Conservation (phyloP, 1,140 invertebrate species). For the Sitobion miscanthi region DNA sequence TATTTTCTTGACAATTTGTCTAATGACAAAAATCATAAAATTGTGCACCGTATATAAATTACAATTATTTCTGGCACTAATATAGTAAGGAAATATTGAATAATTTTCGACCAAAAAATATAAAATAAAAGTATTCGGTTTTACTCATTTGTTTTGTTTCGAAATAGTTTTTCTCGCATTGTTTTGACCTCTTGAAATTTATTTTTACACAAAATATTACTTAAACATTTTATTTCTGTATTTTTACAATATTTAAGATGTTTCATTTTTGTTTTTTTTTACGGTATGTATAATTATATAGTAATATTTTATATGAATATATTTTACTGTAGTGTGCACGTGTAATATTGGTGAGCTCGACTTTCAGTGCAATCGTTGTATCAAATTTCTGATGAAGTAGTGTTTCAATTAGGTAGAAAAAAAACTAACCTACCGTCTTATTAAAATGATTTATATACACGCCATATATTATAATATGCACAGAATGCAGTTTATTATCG, state of each 20-base stretch:
- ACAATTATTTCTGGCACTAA: background rate
- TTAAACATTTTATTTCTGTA: no score
- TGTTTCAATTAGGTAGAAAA: background rate
- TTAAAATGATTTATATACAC: conserved; percentile 11
- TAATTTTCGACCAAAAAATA: background rate
- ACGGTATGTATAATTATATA: background rate
- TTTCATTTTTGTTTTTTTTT: no score
- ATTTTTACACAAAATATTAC: no score
- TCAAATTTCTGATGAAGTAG: background rate
- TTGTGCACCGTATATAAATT: no score
- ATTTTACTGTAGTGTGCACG: background rate
- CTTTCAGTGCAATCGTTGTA: background rate
- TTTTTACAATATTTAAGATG: no score
- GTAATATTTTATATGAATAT: background rate
- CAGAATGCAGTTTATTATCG: background rate
- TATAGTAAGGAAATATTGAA: background rate
- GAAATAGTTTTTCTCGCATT: background rate
- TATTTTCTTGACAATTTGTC: no score
- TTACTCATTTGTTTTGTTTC: background rate
- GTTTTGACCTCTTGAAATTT: background rate
- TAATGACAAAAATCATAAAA: no score
- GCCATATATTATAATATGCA: background rate
- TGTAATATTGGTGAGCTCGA: background rate
- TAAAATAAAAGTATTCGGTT: background rate
- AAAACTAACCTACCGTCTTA: background rate